A percentile compares a stretch with the other conserved stretches of the same genome.
phyloP scores from a whole-genome alignment of 2,113 vertebrate species.

The Gyps fulvus region DNA sequence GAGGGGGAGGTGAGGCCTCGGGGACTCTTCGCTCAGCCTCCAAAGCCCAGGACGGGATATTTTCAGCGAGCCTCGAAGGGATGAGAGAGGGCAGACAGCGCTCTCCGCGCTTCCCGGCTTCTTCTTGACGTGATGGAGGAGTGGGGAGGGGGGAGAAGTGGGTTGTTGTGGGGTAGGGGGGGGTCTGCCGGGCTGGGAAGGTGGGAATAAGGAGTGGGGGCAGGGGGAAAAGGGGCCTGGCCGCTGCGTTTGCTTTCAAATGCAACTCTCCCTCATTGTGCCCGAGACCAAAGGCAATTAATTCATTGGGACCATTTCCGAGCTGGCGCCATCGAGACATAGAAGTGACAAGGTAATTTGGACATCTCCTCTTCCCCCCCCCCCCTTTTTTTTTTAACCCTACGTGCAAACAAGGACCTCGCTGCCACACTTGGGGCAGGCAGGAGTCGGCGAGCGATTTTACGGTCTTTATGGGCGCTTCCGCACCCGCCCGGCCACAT shows the following conservation, averaged over 20 bases:
- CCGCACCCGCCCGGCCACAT: constrained; percentile 47
- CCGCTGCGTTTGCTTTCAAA: constrained; percentile 72
- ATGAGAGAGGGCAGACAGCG: neutral
- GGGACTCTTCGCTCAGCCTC: neutral
- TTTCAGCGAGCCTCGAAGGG: neutral
- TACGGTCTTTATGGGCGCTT: constrained; percentile 70
- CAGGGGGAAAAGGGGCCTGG: constrained; percentile 38
- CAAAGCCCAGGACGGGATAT: neutral
- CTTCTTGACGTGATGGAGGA: constrained; percentile 33
- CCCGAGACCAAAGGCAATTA: constrained; percentile 76
- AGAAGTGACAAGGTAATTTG: constrained; percentile 80
- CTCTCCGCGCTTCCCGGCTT: neutral
- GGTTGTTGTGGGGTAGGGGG: neutral
- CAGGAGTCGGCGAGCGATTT: constrained; percentile 40
- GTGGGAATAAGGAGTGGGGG: constrained; percentile 28
- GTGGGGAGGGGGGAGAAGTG: neutral
- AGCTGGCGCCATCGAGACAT: constrained; percentile 77
- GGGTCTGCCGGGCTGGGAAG: neutral
- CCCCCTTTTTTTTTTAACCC: neutral
- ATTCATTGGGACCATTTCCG: constrained; percentile 78
- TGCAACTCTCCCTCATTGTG: constrained; percentile 69
- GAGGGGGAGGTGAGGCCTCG: neutral
- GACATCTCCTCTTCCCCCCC: neutral
- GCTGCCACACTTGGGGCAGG: constrained; percentile 14
- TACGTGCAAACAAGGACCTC: constrained; percentile 63